Evolutionary conservation across 2,797 vertebrate species (phyloP).

Genomic region (Tangara arthus): DNA sequence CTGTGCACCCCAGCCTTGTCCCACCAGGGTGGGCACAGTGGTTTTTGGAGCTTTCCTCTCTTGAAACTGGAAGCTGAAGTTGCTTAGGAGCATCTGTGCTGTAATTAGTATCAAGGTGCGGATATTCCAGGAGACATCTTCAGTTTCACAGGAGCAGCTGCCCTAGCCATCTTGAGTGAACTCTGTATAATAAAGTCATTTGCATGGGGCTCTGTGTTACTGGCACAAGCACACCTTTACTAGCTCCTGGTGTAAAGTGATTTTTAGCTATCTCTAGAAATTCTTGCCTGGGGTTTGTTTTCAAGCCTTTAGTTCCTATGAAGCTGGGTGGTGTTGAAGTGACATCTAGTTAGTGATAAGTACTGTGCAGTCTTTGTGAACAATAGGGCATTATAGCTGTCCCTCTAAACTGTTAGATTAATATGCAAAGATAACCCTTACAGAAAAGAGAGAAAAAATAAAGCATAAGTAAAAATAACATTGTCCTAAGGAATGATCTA

Average conservation of each 20-base stretch:
- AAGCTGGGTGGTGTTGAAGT: not conserved
- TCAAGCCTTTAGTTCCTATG: not conserved
- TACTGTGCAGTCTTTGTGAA: not conserved
- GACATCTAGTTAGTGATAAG: not conserved
- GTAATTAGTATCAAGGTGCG: not conserved
- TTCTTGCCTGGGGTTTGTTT: not conserved
- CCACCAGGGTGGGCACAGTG: not conserved
- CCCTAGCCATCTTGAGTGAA: slow-evolving; percentile 9
- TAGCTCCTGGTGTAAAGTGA: not conserved
- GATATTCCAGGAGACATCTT: slow-evolving; percentile 42
- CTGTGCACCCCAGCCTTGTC: not conserved
- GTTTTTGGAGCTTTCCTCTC: not conserved
- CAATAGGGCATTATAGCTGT: not conserved
- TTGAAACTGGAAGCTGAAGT: not conserved
- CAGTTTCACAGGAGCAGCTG: slow-evolving; percentile 33
- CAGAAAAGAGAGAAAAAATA: not conserved
- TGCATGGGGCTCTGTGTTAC: not conserved
- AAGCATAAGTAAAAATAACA: not conserved
- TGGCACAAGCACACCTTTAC: not conserved
- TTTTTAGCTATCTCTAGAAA: not conserved
- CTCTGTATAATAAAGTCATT: not conserved
- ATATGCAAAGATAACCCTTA: not conserved
- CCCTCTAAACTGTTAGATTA: not conserved
- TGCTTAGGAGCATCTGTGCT: not conserved
- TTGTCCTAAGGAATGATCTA: not conserved